These are phyloP conservation scores for Mechanitis messenoides DNA, from an alignment of 2,888 invertebrate genomes.

Conservation along the genomic window DNA sequence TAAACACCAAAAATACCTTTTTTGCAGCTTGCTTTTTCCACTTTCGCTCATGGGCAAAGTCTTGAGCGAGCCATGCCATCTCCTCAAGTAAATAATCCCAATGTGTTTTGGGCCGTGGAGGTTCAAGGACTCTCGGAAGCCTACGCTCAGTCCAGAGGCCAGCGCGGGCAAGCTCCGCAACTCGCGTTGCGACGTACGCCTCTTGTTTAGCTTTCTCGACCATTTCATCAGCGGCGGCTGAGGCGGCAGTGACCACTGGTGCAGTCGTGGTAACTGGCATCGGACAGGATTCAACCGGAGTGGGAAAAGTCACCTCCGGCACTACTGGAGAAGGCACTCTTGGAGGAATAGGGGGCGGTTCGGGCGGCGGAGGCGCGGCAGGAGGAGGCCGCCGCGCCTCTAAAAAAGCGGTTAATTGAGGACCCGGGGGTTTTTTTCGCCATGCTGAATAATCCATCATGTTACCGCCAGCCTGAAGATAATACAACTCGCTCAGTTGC, in stretches of 20 bases:
- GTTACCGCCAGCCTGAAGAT: conserved; percentile 90
- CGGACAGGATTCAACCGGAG: conserved; percentile 65
- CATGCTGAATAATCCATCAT: conserved; percentile 91
- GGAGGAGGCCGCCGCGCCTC: conserved; percentile 82
- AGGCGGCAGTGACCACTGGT: conserved; percentile 64
- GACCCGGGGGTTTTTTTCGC: conserved; percentile 87
- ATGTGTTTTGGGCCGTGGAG: conserved; percentile 92
- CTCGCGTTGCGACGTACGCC: conserved; percentile 94
- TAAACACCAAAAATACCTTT: conserved; percentile 70
- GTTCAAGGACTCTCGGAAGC: conserved; percentile 94
- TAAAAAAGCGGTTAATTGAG: conserved; percentile 84
- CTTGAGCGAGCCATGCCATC: conserved; percentile 98
- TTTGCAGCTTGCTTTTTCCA: conserved; percentile 98
- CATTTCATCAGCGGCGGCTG: conserved; percentile 55
- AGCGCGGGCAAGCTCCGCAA: conserved; percentile 93
- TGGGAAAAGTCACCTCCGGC: conserved; percentile 72
- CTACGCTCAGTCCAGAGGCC: conserved; percentile 96
- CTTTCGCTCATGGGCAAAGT: conserved; percentile 97
- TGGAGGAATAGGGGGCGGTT: conserved; percentile 71
- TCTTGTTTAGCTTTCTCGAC: conserved; percentile 79
- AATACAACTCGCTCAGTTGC: conserved; percentile 89
- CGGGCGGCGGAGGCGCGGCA: conserved; percentile 75
- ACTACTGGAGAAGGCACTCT: conserved; percentile 76
- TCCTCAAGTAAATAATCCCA: conserved; percentile 99
- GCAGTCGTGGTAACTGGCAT: conserved; percentile 75